These are phyloP conservation scores for Salpingus planirostris DNA, from an alignment of 2,888 invertebrate genomes.

Conservation along the genomic window DNA sequence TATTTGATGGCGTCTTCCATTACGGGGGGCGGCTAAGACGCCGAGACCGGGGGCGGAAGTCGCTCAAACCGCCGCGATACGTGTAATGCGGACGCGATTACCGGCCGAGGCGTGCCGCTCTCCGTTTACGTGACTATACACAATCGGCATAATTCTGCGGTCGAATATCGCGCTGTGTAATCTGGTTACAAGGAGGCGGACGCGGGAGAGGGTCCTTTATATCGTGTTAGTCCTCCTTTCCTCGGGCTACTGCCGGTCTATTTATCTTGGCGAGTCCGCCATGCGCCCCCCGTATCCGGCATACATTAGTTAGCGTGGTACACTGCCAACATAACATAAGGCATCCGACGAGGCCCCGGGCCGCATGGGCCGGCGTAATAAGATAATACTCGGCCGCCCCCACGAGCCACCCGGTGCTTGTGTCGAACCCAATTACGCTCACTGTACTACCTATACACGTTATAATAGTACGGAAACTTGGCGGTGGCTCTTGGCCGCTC, in stretches of 20 bases:
- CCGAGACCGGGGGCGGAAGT: too few species aligned
- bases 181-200: slow-evolving; percentile 35
- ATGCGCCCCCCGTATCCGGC: slow-evolving; percentile 28
- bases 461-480: too few species aligned
- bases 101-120: slow-evolving; percentile 19
- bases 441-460: too few species aligned
- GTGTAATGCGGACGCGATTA: slow-evolving; percentile 13
- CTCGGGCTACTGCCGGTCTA: slow-evolving; percentile 38
- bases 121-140: slow-evolving; percentile 21
- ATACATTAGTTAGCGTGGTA: slow-evolving; percentile 35
- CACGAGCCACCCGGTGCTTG: too few species aligned
- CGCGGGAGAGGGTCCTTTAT: slow-evolving; percentile 35
- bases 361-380: slow-evolving; percentile 35
- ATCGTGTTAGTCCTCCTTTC: slow-evolving; percentile 40
- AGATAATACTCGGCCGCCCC: slow-evolving; percentile 30
- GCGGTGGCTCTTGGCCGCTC: too few species aligned
- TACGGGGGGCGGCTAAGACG: slow-evolving; percentile 23
- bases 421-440: too few species aligned
- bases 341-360: slow-evolving; percentile 31
- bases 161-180: slow-evolving; percentile 33
- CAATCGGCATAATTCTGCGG: slow-evolving; percentile 24
- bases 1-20: slow-evolving; percentile 42
- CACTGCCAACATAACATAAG: slow-evolving; percentile 39
- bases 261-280: slow-evolving; percentile 39
- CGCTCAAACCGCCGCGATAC: too few species aligned